Conservation (phyloP, 2,113 vertebrate species). For the Eulacestoma nigropectus region DNA sequence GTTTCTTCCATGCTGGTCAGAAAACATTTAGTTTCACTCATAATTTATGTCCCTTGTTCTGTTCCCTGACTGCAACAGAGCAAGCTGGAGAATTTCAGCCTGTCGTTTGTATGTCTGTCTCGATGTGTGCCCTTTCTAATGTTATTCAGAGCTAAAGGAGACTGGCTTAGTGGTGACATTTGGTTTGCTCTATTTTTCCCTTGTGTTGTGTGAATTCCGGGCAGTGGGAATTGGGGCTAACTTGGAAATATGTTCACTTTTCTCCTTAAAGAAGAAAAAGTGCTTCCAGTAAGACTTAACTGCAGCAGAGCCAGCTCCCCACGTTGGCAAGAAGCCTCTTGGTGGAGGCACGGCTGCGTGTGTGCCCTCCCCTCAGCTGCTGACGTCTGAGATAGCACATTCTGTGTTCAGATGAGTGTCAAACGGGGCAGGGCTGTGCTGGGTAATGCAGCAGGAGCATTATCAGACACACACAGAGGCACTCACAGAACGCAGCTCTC, state of each 20-base stretch:
- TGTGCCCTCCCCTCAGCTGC: neutral
- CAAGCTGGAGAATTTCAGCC: neutral
- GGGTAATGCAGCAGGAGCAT: neutral
- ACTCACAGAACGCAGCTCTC: rapidly evolving
- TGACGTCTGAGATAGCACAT: neutral
- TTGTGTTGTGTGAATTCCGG: neutral
- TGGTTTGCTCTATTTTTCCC: neutral
- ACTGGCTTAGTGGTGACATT: neutral
- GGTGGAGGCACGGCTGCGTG: neutral
- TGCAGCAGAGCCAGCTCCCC: neutral
- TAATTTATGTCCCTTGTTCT: neutral
- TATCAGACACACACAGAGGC: slow-evolving; percentile 18
- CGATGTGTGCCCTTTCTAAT: neutral
- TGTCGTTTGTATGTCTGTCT: neutral
- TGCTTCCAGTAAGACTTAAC: neutral
- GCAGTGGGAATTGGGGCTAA: neutral
- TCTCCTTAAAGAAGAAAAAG: neutral
- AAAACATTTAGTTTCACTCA: neutral
- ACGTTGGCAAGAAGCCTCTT: neutral
- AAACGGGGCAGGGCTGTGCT: neutral
- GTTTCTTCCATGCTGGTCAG: neutral
- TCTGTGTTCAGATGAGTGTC: neutral
- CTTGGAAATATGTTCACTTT: neutral
- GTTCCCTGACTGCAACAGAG: neutral
- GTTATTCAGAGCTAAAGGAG: neutral